Base-by-base conservation (phyloP, 2,113 vertebrate genomes). In the Otus sunia region DNA sequence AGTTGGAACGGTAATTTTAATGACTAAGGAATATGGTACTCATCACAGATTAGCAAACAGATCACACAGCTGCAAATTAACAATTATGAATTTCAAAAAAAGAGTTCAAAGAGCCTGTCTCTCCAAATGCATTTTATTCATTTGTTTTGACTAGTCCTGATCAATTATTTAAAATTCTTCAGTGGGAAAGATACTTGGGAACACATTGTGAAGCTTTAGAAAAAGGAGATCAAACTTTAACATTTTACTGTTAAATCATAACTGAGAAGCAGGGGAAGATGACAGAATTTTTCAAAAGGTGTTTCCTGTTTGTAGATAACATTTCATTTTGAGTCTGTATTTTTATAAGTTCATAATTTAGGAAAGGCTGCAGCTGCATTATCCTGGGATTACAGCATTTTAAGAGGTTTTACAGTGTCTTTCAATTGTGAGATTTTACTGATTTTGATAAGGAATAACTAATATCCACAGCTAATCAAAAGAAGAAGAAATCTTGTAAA, bases 61-160 rank as follows among this genome's bases (percentile, higher is more conserved):
- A 90, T 96, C 66, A 79, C 62, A 37, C 39, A 82, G 36, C 86
- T 95, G 83, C 72, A 86, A 81, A 86, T 86, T 77, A 88, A 78
- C n/a, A 32, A 71, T 77, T 91, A 81, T 3, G 17, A 91, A 87
- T 62, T 73, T 85, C 8, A 79, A 49, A 39, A 64, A 75, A 86
- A 67, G 12, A 78, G 78, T 76, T 92, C 22, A 62, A 87, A 83
- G 75, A 43, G 7, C 9, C 34, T 84, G 25, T 49, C n/a, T 87
- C 23, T 86, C 56, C 22, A 72, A 41, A 39, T 82, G 20, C 5
- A 21, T 84, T 89, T 87, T 84, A 60, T 64, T 93, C 0, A 14
- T 87, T 95, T 95, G 79, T 89, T 95, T 94, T 92, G 34, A 86
- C 64, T 89, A 77, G 73, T 84, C 49, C 36, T 19, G 39, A 72